These are phyloP conservation scores for Ceuthmochares aereus DNA, from an alignment of 2,113 vertebrate genomes.

Conservation along the genomic window DNA sequence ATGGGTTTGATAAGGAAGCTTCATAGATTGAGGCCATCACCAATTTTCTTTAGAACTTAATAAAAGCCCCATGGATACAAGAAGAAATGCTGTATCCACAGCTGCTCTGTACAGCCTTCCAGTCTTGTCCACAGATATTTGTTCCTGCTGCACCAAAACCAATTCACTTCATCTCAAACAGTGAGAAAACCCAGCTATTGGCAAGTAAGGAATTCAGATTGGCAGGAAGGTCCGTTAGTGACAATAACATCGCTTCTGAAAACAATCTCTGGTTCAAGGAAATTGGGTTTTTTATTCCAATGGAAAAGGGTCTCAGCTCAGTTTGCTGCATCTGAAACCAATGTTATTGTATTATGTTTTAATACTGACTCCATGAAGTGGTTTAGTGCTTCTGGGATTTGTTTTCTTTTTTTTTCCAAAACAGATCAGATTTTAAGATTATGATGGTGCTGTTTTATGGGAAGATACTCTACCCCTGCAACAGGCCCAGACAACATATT, in stretches of 20 bases:
- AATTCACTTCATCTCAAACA: not conserved
- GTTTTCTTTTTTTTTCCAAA: not conserved
- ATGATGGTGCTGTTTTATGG: not conserved
- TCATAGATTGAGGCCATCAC: not conserved
- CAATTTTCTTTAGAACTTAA: not conserved
- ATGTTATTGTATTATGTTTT: not conserved
- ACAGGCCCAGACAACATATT: not conserved
- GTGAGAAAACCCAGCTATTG: not conserved
- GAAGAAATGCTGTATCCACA: not conserved
- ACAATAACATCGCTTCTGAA: not conserved
- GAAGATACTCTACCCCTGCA: not conserved
- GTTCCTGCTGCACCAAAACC: not conserved
- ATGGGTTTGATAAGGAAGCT: not conserved
- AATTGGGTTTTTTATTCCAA: not conserved
- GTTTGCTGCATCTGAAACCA: not conserved
- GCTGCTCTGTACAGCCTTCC: not conserved
- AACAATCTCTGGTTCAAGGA: not conserved
- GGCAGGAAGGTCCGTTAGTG: not conserved
- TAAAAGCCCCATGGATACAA: not conserved
- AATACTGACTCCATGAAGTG: not conserved
- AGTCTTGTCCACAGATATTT: not conserved
- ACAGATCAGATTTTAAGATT: not conserved
- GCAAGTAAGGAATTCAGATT: not conserved
- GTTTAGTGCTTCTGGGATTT: not conserved
- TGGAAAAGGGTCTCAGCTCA: not conserved